Evolutionary conservation across 2,888 invertebrate species (phyloP).

Genomic region (Plagodis dolabraria): DNA sequence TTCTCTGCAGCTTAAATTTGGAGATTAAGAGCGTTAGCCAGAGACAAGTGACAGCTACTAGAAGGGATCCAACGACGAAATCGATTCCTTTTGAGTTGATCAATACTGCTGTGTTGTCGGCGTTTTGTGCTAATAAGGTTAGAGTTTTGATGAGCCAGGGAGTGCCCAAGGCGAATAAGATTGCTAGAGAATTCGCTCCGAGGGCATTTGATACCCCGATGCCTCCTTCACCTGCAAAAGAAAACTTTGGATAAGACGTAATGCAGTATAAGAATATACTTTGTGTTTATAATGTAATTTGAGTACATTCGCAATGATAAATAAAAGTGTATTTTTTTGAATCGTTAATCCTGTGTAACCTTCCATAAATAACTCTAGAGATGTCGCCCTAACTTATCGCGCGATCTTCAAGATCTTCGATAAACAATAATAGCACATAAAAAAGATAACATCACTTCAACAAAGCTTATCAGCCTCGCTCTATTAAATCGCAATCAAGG

Average conservation of each 20-base stretch:
- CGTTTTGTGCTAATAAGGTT: constrained; percentile 75
- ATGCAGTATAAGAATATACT: too few species aligned
- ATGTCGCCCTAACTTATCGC: too few species aligned
- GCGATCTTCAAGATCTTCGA: too few species aligned
- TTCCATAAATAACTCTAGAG: too few species aligned
- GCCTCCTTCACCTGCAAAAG: constrained; percentile 89
- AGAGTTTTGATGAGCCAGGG: constrained; percentile 93
- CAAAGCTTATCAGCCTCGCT: too few species aligned
- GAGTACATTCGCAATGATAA: too few species aligned
- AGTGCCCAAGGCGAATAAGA: constrained; percentile 91
- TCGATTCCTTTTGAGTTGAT: constrained; percentile 92
- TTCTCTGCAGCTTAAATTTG: constrained; percentile 88
- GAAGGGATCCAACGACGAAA: constrained; percentile 91
- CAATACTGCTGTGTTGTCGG: constrained; percentile 78
- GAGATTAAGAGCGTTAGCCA: constrained; percentile 88
- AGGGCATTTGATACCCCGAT: constrained; percentile 95
- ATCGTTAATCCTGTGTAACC: too few species aligned
- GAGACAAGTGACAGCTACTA: constrained; percentile 89
- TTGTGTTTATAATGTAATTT: too few species aligned
- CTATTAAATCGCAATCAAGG: too few species aligned
- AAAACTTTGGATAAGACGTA: constrained; percentile 12
- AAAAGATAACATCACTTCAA: too few species aligned
- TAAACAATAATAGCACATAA: too few species aligned
- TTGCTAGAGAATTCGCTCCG: constrained; percentile 94
- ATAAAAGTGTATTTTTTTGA: too few species aligned